Conservation (phyloP, 2,888 invertebrate species). For the Rhogogaster chlorosoma region DNA sequence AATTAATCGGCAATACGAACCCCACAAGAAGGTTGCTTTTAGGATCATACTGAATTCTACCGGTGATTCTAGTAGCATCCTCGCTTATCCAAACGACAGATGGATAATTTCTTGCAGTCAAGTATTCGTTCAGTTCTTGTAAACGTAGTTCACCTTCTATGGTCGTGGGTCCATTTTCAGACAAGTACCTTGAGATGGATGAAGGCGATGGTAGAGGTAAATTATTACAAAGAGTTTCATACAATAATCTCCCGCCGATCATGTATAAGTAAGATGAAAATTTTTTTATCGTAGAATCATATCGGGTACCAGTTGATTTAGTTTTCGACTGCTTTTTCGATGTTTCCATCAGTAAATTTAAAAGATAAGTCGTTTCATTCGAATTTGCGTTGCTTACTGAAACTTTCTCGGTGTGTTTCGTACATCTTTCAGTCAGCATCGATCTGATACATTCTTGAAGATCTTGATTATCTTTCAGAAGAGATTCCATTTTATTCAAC, state of each 20-base stretch:
- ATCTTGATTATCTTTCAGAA: slow-evolving; percentile 7
- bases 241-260: slow-evolving; percentile 57
- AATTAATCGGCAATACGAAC: slow-evolving; percentile 58
- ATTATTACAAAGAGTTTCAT: slow-evolving; percentile 58
- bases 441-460: slow-evolving; percentile 8
- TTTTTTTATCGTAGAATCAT: too few relatives aligned
- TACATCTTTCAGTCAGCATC: neutral
- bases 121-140: slow-evolving; percentile 57
- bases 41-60: slow-evolving; percentile 60
- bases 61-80: slow-evolving; percentile 59
- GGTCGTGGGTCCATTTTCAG: slow-evolving; percentile 44
- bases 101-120: slow-evolving; percentile 54
- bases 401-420: neutral
- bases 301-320: slow-evolving; percentile 16
- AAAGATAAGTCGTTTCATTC: neutral
- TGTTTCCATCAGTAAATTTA: slow-evolving; percentile 15
- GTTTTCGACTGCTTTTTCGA: neutral
- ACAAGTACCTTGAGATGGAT: slow-evolving; percentile 38
- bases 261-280: slow-evolving; percentile 56
- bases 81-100: slow-evolving; percentile 60
- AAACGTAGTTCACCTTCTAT: slow-evolving; percentile 59
- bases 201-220: slow-evolving; percentile 56
- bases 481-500: slow-evolving; percentile 17
- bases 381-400: neutral
- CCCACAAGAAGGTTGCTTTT: slow-evolving; percentile 62